Percentiles rank a stretch among this genome's conserved stretches.
These are phyloP conservation scores for Olivierus martensii DNA, from an alignment of 1,140 invertebrate genomes.

Conservation along the genomic window DNA sequence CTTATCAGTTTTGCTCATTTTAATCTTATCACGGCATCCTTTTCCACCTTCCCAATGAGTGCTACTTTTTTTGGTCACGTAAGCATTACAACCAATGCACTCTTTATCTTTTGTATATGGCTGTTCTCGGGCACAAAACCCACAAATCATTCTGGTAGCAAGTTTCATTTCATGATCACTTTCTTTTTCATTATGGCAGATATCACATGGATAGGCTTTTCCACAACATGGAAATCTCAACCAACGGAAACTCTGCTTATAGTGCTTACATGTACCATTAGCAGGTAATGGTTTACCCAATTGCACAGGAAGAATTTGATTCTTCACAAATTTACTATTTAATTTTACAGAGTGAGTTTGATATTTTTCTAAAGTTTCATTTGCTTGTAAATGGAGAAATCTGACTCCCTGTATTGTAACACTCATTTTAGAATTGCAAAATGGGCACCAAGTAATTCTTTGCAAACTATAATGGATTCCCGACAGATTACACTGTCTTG, in stretches of 20 bases:
- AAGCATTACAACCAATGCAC: slow-evolving; percentile 24
- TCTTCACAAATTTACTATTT: background rate
- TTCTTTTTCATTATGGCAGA: slow-evolving; percentile 33
- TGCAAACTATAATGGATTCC: slow-evolving; percentile 13
- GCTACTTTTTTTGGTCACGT: slow-evolving; percentile 24
- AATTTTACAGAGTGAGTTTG: too few species aligned
- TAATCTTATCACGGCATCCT: slow-evolving; percentile 31
- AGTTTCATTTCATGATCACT: slow-evolving; percentile 31
- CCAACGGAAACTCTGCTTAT: slow-evolving; percentile 35
- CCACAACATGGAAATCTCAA: slow-evolving; percentile 35
- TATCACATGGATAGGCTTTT: slow-evolving; percentile 32
- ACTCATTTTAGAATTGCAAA: slow-evolving; percentile 15
- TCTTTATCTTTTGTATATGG: slow-evolving; percentile 25
- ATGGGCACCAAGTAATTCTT: slow-evolving; percentile 9
- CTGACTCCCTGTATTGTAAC: slow-evolving; percentile 9
- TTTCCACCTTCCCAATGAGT: slow-evolving; percentile 33
- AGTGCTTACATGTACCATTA: slow-evolving; percentile 32
- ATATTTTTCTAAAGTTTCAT: too few species aligned
- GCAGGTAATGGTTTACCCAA: slow-evolving; percentile 30
- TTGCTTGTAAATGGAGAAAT: background rate
- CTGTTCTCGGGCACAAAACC: slow-evolving; percentile 35
- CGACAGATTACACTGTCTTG: slow-evolving; percentile 22
- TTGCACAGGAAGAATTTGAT: slow-evolving; percentile 24
- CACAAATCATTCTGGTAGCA: slow-evolving; percentile 33
- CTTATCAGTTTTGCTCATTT: slow-evolving; percentile 29